These are phyloP conservation scores for Eupithecia abbreviata DNA, from an alignment of 2,888 invertebrate species.

Conservation along the genomic window DNA sequence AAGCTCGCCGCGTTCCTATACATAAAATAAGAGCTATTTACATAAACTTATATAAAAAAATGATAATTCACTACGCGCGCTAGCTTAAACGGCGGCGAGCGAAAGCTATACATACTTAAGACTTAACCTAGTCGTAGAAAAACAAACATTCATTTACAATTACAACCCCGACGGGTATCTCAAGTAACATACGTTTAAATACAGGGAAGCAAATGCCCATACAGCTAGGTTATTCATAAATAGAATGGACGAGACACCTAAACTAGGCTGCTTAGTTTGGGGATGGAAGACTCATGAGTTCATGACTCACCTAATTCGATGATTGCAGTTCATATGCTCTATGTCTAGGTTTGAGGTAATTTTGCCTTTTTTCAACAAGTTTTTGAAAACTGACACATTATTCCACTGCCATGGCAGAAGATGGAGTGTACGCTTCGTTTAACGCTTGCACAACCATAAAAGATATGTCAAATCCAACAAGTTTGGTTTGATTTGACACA, in stretches of 20 bases:
- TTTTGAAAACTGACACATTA: not conserved
- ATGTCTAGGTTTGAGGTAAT: conserved; percentile 1
- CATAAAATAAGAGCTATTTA: conserved; percentile 41
- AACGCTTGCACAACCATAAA: not conserved
- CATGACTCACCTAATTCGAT: conserved; percentile 27
- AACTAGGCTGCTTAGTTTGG: conserved; percentile 13
- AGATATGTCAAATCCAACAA: not conserved
- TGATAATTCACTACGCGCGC: conserved; percentile 40
- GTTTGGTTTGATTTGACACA: not conserved
- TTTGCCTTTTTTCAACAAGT: not conserved
- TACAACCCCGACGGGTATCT: not conserved
- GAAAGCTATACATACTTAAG: conserved; percentile 29
- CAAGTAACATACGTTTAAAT: conserved; percentile 24
- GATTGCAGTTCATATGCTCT: not conserved
- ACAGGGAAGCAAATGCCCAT: conserved; percentile 54
- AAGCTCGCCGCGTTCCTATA: conserved; percentile 35
- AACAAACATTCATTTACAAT: conserved; percentile 12
- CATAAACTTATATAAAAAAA: conserved; percentile 40
- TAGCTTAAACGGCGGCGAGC: conserved; percentile 34
- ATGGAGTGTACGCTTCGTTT: not conserved
- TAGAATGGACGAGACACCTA: conserved; percentile 38
- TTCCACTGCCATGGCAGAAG: not conserved
- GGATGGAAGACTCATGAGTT: conserved; percentile 27
- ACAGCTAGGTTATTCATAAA: conserved; percentile 58
- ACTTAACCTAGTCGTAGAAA: conserved; percentile 32